Evolutionary conservation across 64 coral and sea anemone species (phyloP).

Genomic region (Montipora foliosa): DNA sequence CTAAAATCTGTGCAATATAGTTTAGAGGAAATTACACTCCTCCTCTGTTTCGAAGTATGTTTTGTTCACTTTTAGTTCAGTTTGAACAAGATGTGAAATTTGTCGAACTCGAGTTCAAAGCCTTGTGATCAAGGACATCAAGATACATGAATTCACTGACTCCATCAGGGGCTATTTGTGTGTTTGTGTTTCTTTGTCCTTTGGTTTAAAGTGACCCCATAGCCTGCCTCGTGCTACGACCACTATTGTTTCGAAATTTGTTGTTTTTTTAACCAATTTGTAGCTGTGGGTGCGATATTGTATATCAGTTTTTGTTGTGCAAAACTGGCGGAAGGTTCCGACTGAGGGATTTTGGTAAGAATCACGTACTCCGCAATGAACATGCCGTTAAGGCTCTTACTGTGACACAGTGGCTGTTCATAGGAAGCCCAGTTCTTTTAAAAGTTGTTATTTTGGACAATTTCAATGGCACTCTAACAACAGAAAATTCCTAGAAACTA

Average conservation of each 20-base stretch:
- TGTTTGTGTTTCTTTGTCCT: background rate
- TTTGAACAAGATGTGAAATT: no score
- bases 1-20: background rate
- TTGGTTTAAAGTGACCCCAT: constrained; percentile 31
- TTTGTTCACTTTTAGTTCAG: no score
- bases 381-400: background rate
- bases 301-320: constrained; percentile 25
- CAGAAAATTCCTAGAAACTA: background rate
- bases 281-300: constrained; percentile 1
- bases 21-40: background rate
- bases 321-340: background rate
- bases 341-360: background rate
- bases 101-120: no score
- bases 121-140: no score
- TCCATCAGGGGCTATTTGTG: no score
- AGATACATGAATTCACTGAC: no score
- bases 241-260: constrained; percentile 23
- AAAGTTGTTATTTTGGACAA: background rate
- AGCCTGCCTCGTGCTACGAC: background rate
- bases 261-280: constrained; percentile 14
- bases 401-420: background rate
- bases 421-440: background rate
- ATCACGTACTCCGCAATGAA: constrained; percentile 10
- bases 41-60: no score
- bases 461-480: background rate